These are phyloP conservation scores for Empidonax alnorum DNA, from an alignment of 2,113 vertebrate species.

Conservation along the genomic window DNA sequence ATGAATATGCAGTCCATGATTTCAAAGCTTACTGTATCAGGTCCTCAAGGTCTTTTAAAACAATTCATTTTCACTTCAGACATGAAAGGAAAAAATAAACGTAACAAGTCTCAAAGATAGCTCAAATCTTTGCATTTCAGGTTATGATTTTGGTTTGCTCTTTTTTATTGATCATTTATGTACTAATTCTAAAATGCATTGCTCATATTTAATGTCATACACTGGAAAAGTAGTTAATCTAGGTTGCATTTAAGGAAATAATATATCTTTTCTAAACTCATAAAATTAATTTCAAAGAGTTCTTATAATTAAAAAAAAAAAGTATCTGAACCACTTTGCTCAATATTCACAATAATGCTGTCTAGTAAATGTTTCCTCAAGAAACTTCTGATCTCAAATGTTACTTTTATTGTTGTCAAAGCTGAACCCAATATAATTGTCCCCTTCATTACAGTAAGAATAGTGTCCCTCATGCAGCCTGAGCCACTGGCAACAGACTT, in stretches of 20 bases:
- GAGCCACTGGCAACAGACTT: not conserved
- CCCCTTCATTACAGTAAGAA: not conserved
- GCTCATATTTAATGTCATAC: not conserved
- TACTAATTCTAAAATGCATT: conserved; percentile 1
- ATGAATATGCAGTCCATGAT: conserved; percentile 59
- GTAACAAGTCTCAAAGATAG: conserved; percentile 15
- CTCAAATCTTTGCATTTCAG: conserved; percentile 56
- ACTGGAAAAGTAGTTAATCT: not conserved
- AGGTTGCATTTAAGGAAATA: not conserved
- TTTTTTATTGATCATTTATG: conserved; percentile 21
- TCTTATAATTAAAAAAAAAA: not conserved
- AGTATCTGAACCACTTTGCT: not conserved
- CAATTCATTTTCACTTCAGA: conserved; percentile 67
- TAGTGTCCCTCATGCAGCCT: not conserved
- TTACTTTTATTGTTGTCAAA: not conserved
- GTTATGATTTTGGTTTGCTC: conserved; percentile 20
- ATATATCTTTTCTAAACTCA: not conserved
- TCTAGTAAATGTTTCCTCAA: not conserved
- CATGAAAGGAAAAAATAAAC: conserved; percentile 54
- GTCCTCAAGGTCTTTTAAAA: conserved; percentile 68
- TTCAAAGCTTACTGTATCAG: conserved; percentile 49
- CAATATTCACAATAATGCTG: not conserved
- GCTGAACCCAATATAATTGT: not conserved
- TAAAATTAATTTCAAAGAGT: not conserved
- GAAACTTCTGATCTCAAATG: not conserved